Conservation (phyloP, 2,797 vertebrate species). For the Enteromius viviparus region DNA sequence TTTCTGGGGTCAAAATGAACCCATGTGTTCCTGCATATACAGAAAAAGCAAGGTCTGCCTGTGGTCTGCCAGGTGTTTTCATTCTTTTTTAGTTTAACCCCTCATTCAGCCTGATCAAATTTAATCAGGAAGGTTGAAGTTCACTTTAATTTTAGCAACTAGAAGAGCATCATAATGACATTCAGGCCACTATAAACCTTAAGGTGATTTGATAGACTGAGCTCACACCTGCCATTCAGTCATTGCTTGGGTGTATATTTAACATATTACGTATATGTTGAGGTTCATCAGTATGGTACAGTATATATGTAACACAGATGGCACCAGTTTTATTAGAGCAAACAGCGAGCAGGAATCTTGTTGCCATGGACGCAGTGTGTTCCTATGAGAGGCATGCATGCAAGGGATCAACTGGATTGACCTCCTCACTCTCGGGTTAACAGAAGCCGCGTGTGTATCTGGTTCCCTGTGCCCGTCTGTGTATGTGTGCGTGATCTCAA, state of each 20-base stretch:
- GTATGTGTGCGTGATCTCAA: conserved; percentile 44
- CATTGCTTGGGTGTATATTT: neutral
- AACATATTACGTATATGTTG: neutral
- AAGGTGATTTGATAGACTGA: neutral
- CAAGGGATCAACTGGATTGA: conserved; percentile 79
- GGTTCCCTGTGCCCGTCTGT: conserved; percentile 52
- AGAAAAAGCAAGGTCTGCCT: neutral
- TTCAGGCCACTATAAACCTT: neutral
- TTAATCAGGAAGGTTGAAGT: neutral
- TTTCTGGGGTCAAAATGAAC: neutral
- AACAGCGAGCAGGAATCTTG: conserved; percentile 66
- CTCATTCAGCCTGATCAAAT: neutral
- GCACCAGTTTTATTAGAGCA: conserved; percentile 46
- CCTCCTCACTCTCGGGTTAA: conserved; percentile 80
- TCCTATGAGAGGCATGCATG: conserved; percentile 78
- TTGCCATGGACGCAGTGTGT: conserved; percentile 76
- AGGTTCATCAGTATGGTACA: neutral
- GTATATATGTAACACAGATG: conserved; percentile 44
- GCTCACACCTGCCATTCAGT: neutral
- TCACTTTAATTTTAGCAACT: conserved; percentile 1
- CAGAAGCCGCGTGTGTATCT: conserved; percentile 75
- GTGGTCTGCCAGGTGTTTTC: neutral
- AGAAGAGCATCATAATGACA: conserved; percentile 2
- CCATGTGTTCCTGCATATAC: neutral
- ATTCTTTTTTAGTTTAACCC: neutral